These are phyloP conservation scores for Rhadinocentrus ornatus DNA, from an alignment of 2,797 vertebrate genomes.

Conservation along the genomic window DNA sequence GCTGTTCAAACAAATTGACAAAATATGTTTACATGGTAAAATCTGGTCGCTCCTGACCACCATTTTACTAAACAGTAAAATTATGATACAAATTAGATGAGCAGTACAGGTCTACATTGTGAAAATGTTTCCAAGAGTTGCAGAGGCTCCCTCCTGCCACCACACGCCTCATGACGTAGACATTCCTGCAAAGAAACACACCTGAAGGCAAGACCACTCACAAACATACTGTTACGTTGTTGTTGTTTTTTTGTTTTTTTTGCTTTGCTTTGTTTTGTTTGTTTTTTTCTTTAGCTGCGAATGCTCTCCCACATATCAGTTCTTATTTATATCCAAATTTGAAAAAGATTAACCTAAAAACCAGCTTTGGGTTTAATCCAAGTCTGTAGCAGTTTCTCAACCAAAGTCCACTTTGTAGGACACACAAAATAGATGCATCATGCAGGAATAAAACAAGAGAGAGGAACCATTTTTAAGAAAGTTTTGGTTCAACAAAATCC, in stretches of 20 bases:
- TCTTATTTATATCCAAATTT: not conserved
- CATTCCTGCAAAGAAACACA: conserved; percentile 70
- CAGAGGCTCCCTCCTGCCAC: conserved; percentile 65
- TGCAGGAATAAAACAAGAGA: not conserved
- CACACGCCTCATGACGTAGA: conserved; percentile 70
- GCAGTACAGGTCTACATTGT: not conserved
- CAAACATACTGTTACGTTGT: conserved; percentile 14
- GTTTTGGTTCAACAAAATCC: not conserved
- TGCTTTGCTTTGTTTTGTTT: too few relatives aligned
- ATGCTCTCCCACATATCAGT: not conserved
- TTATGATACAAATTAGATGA: conserved; percentile 5
- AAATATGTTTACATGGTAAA: not conserved
- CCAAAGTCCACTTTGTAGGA: not conserved
- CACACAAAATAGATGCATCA: not conserved
- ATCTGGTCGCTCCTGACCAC: not conserved
- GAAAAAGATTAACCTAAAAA: not conserved
- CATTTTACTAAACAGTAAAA: not conserved
- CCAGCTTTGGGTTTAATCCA: not conserved
- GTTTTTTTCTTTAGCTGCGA: not conserved
- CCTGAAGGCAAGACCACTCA: conserved; percentile 54
- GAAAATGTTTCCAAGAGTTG: conserved; percentile 38
- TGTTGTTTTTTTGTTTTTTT: not conserved
- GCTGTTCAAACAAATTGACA: not conserved
- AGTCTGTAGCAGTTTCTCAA: not conserved
- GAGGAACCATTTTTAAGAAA: not conserved